These are phyloP conservation scores for Craterocephalus amniculus DNA, from an alignment of 2,797 vertebrate genomes.

Conservation along the genomic window DNA sequence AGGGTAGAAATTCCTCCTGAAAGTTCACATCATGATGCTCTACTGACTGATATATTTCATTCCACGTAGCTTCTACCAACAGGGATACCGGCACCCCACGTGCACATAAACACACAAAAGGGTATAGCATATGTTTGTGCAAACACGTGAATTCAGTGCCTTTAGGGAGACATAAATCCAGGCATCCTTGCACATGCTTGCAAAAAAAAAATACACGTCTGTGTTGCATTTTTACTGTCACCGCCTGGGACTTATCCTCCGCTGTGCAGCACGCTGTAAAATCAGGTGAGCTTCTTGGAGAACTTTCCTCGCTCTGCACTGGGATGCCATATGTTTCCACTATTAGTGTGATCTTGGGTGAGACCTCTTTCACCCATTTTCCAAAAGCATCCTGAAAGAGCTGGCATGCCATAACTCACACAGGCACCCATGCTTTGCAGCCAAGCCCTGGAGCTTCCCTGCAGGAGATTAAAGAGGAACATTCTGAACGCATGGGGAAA, in stretches of 20 bases:
- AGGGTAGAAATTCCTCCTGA: constrained; percentile 49
- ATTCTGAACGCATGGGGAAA: constrained; percentile 64
- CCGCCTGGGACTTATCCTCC: constrained; percentile 23
- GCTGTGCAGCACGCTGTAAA: constrained; percentile 31
- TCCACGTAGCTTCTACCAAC: constrained; percentile 33
- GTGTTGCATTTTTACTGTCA: constrained; percentile 29
- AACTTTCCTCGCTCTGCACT: constrained; percentile 39
- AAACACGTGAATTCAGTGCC: constrained; percentile 31
- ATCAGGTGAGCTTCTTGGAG: constrained; percentile 46
- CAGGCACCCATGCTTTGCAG: constrained; percentile 74
- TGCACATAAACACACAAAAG: constrained; percentile 15
- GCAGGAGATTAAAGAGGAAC: constrained; percentile 74
- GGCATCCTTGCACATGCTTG: constrained; percentile 29
- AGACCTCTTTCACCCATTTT: constrained; percentile 59
- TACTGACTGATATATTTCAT: constrained; percentile 61
- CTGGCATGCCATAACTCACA: constrained; percentile 75
- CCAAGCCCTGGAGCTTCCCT: constrained; percentile 69
- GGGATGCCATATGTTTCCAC: constrained; percentile 65
- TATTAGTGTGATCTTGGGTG: constrained; percentile 65
- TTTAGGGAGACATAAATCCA: constrained; percentile 33
- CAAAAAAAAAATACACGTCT: constrained; percentile 39
- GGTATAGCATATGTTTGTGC: constrained; percentile 6
- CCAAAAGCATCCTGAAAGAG: constrained; percentile 45
- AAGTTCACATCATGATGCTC: constrained; percentile 59
- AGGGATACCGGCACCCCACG: constrained; percentile 25